Evolutionary conservation across 2,113 vertebrate genomes (phyloP).

Genomic region (Paradoxurus hermaphroditus): DNA sequence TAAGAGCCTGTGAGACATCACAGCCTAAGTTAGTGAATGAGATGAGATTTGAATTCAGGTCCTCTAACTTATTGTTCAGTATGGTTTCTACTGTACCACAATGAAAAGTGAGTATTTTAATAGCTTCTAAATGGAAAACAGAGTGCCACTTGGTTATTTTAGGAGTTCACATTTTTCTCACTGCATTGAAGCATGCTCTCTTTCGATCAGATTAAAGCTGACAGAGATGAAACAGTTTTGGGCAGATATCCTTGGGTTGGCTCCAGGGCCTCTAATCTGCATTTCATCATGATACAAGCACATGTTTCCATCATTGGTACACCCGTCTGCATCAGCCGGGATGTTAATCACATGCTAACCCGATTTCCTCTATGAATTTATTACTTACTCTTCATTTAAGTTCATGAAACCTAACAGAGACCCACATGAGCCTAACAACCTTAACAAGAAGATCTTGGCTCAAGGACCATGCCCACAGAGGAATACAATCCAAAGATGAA

Average conservation of each 20-base stretch:
- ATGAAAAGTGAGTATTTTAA: slow-evolving; percentile 63
- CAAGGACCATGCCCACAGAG: background rate
- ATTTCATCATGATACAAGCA: slow-evolving; percentile 86
- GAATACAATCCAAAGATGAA: slow-evolving; percentile 16
- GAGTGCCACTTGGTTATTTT: slow-evolving; percentile 64
- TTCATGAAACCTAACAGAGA: slow-evolving; percentile 78
- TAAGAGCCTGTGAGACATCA: background rate
- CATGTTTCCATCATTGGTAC: slow-evolving; percentile 84
- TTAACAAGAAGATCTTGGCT: slow-evolving; percentile 59
- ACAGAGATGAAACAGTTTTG: slow-evolving; percentile 84
- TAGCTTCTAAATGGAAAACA: slow-evolving; percentile 40
- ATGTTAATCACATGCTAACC: slow-evolving; percentile 87
- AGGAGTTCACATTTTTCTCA: slow-evolving; percentile 70
- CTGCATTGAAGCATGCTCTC: slow-evolving; percentile 60
- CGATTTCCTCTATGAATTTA: slow-evolving; percentile 84
- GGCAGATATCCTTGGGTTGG: slow-evolving; percentile 85
- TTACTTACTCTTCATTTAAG: slow-evolving; percentile 86
- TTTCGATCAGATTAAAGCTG: slow-evolving; percentile 85
- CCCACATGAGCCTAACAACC: slow-evolving; percentile 69
- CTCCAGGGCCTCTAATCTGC: slow-evolving; percentile 86
- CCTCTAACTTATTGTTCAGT: background rate
- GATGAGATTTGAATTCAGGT: slow-evolving; percentile 26
- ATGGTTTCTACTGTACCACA: background rate
- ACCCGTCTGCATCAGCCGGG: slow-evolving; percentile 82
- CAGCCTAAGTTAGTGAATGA: background rate